These are phyloP conservation scores for Prunella fulvescens DNA, from an alignment of 2,113 vertebrate genomes.

Conservation along the genomic window DNA sequence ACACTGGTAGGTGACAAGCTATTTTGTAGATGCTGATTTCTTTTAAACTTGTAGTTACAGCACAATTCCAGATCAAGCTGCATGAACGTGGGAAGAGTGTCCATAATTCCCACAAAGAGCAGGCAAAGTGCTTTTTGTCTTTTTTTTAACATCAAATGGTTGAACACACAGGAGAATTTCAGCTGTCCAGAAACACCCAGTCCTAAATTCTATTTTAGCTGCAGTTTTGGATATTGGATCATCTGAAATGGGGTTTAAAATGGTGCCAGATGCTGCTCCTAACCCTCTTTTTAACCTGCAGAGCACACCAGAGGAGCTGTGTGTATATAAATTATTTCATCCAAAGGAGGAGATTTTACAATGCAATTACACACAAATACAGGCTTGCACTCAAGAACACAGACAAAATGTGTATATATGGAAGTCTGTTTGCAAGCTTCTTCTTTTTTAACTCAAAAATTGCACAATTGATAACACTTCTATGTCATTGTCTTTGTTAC, in stretches of 20 bases:
- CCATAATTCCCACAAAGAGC: not conserved
- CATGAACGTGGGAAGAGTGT: fast-evolving
- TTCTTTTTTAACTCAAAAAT: not conserved
- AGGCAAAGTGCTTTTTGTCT: not conserved
- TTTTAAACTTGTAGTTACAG: not conserved
- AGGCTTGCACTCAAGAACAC: not conserved
- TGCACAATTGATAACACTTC: not conserved
- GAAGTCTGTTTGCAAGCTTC: not conserved
- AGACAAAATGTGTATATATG: fast-evolving
- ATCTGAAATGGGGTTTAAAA: not conserved
- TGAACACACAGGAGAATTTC: not conserved
- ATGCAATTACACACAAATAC: not conserved
- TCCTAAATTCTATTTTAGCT: not conserved
- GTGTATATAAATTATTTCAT: not conserved
- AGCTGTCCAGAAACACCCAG: not conserved
- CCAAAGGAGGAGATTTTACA: not conserved
- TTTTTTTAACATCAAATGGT: too few relatives aligned
- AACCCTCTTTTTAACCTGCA: not conserved
- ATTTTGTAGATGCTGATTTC: not conserved
- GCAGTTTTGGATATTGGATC: not conserved
- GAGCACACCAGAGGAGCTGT: not conserved
- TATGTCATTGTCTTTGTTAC: not conserved
- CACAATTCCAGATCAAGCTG: not conserved
- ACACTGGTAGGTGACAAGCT: not conserved
- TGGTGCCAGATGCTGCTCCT: not conserved